Evolutionary conservation across 2,797 vertebrate species (phyloP), one percentile per base, ranked within the genome.

Genomic region (Sebastes diploproa): DNA sequence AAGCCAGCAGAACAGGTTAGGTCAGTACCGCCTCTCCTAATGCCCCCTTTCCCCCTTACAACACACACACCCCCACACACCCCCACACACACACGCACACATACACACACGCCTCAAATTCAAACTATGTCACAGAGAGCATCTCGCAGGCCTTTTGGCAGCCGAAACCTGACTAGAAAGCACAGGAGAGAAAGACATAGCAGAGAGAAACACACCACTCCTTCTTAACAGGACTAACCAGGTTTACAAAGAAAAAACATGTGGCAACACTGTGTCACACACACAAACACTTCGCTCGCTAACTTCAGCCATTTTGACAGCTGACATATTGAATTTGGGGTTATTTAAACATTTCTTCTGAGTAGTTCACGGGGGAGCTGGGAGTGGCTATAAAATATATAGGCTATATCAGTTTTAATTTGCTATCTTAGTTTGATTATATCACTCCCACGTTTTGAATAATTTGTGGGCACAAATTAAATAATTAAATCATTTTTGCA

Each of bases 1-100:
- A 42, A 87, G 82, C 90, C 77, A 72, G 93, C 77, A 84, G 65
- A 96, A 96, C 96, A 88, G 95, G 96, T 96, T 95, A 9, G 86
- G 52, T 84, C 86, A 77, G 78, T 8, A 90, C 91, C 88, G 86
- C 88, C 91, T 90, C 81, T 69, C 61, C 72, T 14, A 7, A 59
- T 54, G 22, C 42, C 65, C 80, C 66, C 27, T 62, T 29, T 46
- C 42, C 54, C 77, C 77, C 25, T 69, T 42, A 38, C 72, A 60
- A 79, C 75, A 29, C 59, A 59, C 84, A 60, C 77, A 61, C 75
- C 34, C 68, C 23, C 23, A 75, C 76, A 80, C 86, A 80, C 87
- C 0, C 80, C 61, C 9, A 3, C 42, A 3, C 16, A 7, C 42
- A 46, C 42, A 7, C 16, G 3, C 42, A 10, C 25, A 29, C 42